phyloP scores from a whole-genome alignment of 2,113 vertebrate species.

The Pomatorhinus ruficollis region DNA sequence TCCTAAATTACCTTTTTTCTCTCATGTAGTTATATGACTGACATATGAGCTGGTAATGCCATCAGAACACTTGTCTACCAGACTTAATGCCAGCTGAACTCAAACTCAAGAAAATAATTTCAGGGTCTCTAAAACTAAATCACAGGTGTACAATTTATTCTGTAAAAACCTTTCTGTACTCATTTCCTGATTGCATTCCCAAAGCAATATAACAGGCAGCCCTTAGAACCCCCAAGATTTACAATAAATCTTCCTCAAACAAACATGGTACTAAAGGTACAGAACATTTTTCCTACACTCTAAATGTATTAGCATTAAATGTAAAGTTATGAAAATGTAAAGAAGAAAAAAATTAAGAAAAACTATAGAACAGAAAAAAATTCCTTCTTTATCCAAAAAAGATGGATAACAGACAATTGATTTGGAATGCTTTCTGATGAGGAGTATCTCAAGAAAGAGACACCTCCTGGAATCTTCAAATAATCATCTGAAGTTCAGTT shows the following conservation, averaged over 20 bases:
- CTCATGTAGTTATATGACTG: not conserved
- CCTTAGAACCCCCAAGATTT: not conserved
- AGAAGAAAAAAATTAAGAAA: not conserved
- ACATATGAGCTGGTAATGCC: not conserved
- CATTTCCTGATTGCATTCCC: not conserved
- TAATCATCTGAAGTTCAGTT: not conserved
- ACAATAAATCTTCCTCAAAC: not conserved
- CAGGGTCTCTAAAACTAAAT: not conserved
- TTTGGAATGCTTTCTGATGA: not conserved
- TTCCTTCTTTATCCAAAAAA: not conserved
- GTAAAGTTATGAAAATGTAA: not conserved
- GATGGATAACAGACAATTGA: not conserved
- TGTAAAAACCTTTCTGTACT: not conserved
- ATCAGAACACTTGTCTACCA: not conserved
- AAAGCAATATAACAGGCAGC: not conserved
- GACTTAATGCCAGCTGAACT: not conserved
- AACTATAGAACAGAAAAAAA: not conserved
- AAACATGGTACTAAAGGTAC: accelerated
- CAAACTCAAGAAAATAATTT: not conserved
- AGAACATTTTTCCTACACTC: not conserved
- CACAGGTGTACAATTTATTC: not conserved
- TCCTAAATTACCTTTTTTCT: not conserved
- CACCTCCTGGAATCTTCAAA: not conserved
- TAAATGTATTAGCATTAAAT: not conserved
- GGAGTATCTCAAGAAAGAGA: not conserved